Evolutionary conservation across 2,888 invertebrate species (phyloP).

Genomic region (Hecatera dysodea): DNA sequence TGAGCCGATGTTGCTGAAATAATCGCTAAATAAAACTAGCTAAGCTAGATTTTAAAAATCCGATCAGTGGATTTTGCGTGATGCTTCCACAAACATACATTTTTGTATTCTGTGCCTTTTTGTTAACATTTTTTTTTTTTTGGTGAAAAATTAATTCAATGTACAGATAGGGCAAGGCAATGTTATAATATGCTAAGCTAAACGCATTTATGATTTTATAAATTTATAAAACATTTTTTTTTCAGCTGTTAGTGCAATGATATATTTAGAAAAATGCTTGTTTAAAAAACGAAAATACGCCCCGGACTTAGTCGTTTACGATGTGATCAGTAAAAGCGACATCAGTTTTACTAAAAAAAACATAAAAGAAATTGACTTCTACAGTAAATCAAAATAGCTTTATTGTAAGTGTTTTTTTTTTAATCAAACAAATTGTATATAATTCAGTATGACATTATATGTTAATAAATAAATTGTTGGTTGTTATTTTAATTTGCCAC

Average conservation of each 20-base stretch:
- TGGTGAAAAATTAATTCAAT: no score
- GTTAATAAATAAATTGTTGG: background rate
- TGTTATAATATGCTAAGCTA: no score
- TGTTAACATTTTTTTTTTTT: no score
- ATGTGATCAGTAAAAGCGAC: slow-evolving; percentile 82
- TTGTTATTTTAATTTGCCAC: background rate
- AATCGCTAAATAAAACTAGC: no score
- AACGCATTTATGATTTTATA: no score
- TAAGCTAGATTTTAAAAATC: no score
- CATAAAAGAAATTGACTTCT: slow-evolving; percentile 7
- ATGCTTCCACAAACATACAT: no score
- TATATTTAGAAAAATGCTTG: slow-evolving; percentile 81
- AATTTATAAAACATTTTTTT: slow-evolving; percentile 39
- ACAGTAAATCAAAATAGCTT: slow-evolving; percentile 5
- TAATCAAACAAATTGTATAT: slow-evolving; percentile 44
- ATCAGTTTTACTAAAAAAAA: slow-evolving; percentile 72
- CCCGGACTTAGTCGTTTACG: slow-evolving; percentile 72
- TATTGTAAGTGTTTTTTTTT: slow-evolving; percentile 38
- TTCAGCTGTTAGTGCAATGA: slow-evolving; percentile 83
- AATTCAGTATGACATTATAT: slow-evolving; percentile 14
- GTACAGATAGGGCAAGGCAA: no score
- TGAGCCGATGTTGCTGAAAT: no score
- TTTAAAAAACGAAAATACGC: slow-evolving; percentile 74
- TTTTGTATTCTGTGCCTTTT: no score
- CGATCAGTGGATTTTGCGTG: no score